Percentiles rank a stretch among this genome's conserved stretches.
phyloP scores from a whole-genome alignment of 2,888 invertebrate genomes.

The Clivina fossor region DNA sequence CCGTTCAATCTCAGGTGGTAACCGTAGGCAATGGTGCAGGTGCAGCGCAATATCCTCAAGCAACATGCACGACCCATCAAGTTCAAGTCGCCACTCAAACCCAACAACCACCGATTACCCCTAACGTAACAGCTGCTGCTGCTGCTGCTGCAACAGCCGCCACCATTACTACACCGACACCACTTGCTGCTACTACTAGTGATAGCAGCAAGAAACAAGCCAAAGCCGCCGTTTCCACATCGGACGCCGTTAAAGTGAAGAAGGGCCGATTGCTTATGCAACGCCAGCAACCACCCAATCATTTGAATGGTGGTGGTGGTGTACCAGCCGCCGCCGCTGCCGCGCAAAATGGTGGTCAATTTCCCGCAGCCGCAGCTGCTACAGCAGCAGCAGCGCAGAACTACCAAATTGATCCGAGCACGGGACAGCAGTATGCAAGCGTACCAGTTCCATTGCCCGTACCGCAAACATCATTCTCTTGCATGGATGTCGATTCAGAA shows the following conservation, averaged over 20 bases:
- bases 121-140: constrained; percentile 42
- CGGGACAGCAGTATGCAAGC: constrained; percentile 46
- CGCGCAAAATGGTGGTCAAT: constrained; percentile 51
- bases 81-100: constrained; percentile 68
- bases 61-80: constrained; percentile 52
- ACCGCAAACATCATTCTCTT: constrained; percentile 63
- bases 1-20: constrained; percentile 40
- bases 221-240: constrained; percentile 38
- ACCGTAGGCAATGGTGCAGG: constrained; percentile 34
- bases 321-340: constrained; percentile 54
- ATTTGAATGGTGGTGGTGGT: constrained; percentile 49
- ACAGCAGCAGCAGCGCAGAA: no score
- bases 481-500: constrained; percentile 94
- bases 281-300: constrained; percentile 53
- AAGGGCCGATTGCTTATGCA: constrained; percentile 51
- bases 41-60: constrained; percentile 41
- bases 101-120: constrained; percentile 52
- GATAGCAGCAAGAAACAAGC: constrained; percentile 36
- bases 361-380: constrained; percentile 37
- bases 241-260: constrained; percentile 51
- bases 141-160: constrained; percentile 42
- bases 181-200: no score
- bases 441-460: constrained; percentile 47
- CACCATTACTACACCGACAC: constrained; percentile 35
- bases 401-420: constrained; percentile 57